These are phyloP conservation scores for Eurosta solidaginis DNA, from an alignment of 1,140 invertebrate genomes.

Conservation along the genomic window DNA sequence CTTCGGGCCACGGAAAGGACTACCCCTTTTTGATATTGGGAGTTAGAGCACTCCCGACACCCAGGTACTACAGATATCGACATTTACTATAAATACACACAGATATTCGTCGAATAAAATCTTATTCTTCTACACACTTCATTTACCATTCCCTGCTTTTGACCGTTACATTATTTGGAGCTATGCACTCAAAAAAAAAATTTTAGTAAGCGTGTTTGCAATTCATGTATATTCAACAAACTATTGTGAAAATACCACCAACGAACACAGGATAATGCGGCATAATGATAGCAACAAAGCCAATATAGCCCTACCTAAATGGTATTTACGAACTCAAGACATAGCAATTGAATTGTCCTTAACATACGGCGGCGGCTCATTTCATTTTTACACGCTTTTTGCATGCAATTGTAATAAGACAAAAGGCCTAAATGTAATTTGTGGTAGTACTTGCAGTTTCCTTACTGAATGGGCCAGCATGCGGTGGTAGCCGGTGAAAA, in stretches of 20 bases:
- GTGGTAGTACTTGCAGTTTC: slow-evolving; percentile 4
- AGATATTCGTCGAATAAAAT: too few species aligned
- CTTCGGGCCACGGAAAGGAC: too few species aligned
- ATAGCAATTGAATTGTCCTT: not conserved
- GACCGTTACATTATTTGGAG: too few species aligned
- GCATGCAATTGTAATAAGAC: not conserved
- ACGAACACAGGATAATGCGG: not conserved
- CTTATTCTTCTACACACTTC: too few species aligned
- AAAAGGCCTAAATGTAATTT: slow-evolving; percentile 12
- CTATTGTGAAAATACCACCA: slow-evolving; percentile 6
- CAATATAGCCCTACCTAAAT: not conserved
- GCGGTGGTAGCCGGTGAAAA: slow-evolving; percentile 22
- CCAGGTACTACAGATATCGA: too few species aligned
- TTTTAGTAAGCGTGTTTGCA: too few species aligned
- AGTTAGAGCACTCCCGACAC: too few species aligned
- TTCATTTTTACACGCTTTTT: slow-evolving; percentile 8
- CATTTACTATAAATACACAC: too few species aligned
- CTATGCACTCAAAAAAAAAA: too few species aligned
- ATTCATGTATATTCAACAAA: too few species aligned
- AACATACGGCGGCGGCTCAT: not conserved
- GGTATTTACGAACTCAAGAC: not conserved
- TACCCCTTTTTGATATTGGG: too few species aligned
- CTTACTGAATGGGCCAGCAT: not conserved
- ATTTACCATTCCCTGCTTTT: too few species aligned
- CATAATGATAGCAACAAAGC: not conserved